phyloP scores from a whole-genome alignment of 2,113 vertebrate genomes.

The Perognathus longimembris region DNA sequence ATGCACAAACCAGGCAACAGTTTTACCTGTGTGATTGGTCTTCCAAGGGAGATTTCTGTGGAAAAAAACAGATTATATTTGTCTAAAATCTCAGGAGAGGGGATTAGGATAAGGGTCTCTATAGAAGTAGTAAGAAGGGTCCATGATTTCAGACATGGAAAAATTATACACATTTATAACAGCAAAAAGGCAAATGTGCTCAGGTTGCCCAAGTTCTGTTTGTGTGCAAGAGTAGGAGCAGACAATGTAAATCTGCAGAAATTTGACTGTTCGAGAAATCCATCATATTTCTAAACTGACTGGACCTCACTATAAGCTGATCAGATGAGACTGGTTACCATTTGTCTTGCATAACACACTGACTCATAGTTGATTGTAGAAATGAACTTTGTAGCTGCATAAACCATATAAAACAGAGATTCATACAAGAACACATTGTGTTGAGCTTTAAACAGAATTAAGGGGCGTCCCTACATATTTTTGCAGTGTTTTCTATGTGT shows the following conservation, averaged over 20 bases:
- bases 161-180: background rate
- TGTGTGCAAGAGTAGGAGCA: background rate
- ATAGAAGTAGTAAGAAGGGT: background rate
- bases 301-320: background rate
- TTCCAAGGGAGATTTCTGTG: slow-evolving; percentile 26
- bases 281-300: background rate
- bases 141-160: too few relatives aligned
- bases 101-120: background rate
- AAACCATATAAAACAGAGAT: background rate
- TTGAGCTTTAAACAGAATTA: slow-evolving; percentile 23
- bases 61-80: background rate
- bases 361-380: background rate
- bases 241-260: background rate
- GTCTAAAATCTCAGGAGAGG: background rate
- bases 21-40: slow-evolving; percentile 16
- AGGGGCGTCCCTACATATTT: slow-evolving; percentile 1
- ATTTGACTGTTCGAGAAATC: background rate
- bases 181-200: background rate
- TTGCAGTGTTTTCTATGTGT: slow-evolving; percentile 17
- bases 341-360: background rate
- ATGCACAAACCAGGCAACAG: background rate
- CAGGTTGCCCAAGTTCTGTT: background rate
- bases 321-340: background rate
- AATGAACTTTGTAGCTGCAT: background rate
- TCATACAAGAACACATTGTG: background rate